phyloP scores from a whole-genome alignment of 2,113 vertebrate genomes.

The Pseudorasbora parva region DNA sequence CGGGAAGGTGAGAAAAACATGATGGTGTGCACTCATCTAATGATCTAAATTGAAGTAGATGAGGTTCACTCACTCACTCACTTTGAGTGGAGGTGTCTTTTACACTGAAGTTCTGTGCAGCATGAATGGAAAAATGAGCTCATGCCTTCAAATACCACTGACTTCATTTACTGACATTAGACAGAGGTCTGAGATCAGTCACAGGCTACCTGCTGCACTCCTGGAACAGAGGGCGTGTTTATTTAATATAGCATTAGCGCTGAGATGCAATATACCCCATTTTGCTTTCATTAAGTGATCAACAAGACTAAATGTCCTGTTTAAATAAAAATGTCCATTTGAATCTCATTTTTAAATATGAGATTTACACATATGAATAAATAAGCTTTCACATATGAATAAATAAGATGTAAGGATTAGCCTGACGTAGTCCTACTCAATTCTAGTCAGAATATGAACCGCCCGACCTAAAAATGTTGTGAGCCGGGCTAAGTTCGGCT shows the following conservation, averaged over 20 bases:
- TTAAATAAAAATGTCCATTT: not conserved
- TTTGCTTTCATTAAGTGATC: not conserved
- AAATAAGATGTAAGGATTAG: too few relatives aligned
- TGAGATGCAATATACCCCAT: not conserved
- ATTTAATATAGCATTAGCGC: too few relatives aligned
- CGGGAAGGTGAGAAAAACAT: constrained; percentile 57
- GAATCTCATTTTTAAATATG: too few relatives aligned
- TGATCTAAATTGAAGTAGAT: constrained; percentile 56
- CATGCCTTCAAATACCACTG: constrained; percentile 71
- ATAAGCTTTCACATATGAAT: too few relatives aligned
- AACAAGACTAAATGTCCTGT: not conserved
- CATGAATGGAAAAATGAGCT: constrained; percentile 78
- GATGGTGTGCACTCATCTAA: constrained; percentile 53
- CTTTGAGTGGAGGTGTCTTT: constrained; percentile 74
- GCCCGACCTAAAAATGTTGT: too few relatives aligned
- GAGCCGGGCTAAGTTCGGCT: too few relatives aligned
- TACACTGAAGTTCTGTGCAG: constrained; percentile 70
- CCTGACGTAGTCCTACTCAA: too few relatives aligned
- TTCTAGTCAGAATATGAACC: too few relatives aligned
- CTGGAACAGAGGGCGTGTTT: constrained; percentile 8
- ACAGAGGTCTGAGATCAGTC: constrained; percentile 67
- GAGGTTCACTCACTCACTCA: constrained; percentile 58
- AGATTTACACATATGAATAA: too few relatives aligned
- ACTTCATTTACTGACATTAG: constrained; percentile 68
- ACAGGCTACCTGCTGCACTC: constrained; percentile 62